Evolutionary conservation across 2,888 invertebrate species (phyloP).

Genomic region (Beris morrisii): DNA sequence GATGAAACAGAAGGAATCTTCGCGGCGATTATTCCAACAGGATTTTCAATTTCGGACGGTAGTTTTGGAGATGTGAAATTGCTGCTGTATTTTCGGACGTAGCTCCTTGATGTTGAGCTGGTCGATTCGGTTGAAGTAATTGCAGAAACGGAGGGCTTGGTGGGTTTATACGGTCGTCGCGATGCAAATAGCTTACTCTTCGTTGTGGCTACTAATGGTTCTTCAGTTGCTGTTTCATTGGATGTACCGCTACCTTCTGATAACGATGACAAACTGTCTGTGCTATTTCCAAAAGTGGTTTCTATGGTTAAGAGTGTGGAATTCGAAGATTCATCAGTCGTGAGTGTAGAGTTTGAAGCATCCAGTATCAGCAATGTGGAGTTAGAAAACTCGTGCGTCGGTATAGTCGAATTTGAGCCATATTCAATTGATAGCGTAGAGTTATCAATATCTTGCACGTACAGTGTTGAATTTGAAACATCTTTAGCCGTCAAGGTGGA

Average conservation of each 20-base stretch:
- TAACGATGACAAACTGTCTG: too few species aligned
- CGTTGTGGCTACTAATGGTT: constrained; percentile 31
- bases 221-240: constrained; percentile 9
- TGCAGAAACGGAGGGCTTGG: constrained; percentile 42
- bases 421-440: too few species aligned
- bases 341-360: too few species aligned
- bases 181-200: constrained; percentile 36
- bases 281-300: background rate
- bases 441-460: background rate
- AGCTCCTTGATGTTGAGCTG: constrained; percentile 38
- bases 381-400: too few species aligned
- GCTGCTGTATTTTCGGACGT: constrained; percentile 41
- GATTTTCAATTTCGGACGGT: constrained; percentile 31
- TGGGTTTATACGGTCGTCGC: constrained; percentile 42
- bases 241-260: background rate
- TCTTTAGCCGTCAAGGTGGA: background rate
- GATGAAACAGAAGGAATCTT: background rate
- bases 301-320: background rate
- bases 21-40: constrained; percentile 17
- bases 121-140: constrained; percentile 39
- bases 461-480: background rate
- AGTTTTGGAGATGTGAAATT: constrained; percentile 36
- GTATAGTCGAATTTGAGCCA: too few species aligned
- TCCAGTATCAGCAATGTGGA: too few species aligned
- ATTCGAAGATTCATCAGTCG: too few species aligned